Percentiles rank a stretch among this genome's conserved stretches.
Conservation (phyloP, 2,888 invertebrate genomes). For the Andrena flavipes region DNA sequence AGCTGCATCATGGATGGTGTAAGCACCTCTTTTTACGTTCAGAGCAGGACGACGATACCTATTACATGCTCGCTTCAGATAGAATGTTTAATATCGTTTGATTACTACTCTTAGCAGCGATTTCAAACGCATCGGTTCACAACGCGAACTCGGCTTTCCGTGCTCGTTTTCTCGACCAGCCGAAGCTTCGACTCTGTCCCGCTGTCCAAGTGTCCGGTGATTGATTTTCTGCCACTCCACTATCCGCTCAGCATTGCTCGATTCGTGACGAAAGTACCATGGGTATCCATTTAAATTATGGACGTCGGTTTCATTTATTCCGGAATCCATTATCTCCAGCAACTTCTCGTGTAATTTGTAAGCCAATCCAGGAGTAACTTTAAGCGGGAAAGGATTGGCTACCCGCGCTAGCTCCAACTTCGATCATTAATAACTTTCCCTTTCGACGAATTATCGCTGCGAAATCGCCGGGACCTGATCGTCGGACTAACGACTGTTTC, state of each 20-base stretch:
- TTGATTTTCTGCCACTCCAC: constrained; percentile 69
- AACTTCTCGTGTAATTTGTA: constrained; percentile 63
- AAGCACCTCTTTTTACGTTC: background rate
- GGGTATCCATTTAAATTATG: constrained; percentile 65
- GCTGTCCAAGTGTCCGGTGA: constrained; percentile 55
- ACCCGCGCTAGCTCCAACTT: constrained; percentile 53
- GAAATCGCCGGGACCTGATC: constrained; percentile 5
- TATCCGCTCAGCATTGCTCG: constrained; percentile 55
- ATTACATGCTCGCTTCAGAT: background rate
- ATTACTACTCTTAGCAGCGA: background rate
- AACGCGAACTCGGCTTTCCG: constrained; percentile 4
- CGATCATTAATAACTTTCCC: constrained; percentile 68
- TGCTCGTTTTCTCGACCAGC: constrained; percentile 7
- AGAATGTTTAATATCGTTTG: constrained; percentile 34
- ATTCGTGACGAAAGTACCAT: constrained; percentile 58
- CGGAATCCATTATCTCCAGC: constrained; percentile 60
- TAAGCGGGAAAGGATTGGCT: background rate
- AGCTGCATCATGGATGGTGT: background rate
- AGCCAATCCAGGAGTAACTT: constrained; percentile 43
- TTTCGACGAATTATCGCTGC: constrained; percentile 32
- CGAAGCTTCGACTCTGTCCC: constrained; percentile 40
- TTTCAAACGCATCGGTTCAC: constrained; percentile 8
- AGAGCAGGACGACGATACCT: background rate
- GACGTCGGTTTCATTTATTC: constrained; percentile 61
- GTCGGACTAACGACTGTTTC: constrained; percentile 23